Evolutionary conservation across 2,888 invertebrate genomes (phyloP), one percentile per base, ranked within the genome.

Genomic region (Diogma glabrata): DNA sequence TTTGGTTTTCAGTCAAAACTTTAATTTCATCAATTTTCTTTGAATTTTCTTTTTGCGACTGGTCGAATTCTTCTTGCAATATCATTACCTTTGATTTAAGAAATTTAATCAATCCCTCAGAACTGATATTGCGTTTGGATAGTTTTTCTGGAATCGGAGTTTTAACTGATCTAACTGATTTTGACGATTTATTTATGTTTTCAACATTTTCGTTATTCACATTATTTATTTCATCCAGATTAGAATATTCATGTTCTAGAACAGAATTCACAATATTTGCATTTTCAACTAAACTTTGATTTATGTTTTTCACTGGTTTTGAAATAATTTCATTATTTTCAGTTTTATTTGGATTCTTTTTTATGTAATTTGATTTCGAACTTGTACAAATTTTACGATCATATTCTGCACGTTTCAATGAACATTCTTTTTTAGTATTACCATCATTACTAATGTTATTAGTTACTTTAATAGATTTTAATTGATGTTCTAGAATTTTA

Each of bases 71-170:
- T 7, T 43, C 64, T 56, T 68, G 65, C 12, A 68, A 56, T 45
- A 69, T 66, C 12, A 61, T 56, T 0, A 70, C 62, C 57, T 69
- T 67, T 0, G 69, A 66, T 53, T 70, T 70, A 0, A 70, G 61
- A 49, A 64, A 70, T 57, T 67, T 69, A 12, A 69, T 63, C 4
- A 69, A 59, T 16, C 68, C 68, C 9, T 69, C 68, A 9, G 67
- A 60, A 19, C 65, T 67, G 3, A 67, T 54, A 26, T 66, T 64
- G 46, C 63, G 64, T 48, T 63, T 65, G 16, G 16, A 24, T 46
- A 46, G n/a, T 24, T 46, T 46, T 14, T 46, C 46, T 3, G 46
- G 46, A 16, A 46, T 26, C 14, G 43, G 43, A 2, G 43, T 43
- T 43, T 12, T 20, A 2, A 22, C 22, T 12, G 20, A 23, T 22